Evolutionary conservation across 1,140 invertebrate genomes (phyloP), one percentile per base, ranked within the genome.

Genomic region (Augochlora pura): DNA sequence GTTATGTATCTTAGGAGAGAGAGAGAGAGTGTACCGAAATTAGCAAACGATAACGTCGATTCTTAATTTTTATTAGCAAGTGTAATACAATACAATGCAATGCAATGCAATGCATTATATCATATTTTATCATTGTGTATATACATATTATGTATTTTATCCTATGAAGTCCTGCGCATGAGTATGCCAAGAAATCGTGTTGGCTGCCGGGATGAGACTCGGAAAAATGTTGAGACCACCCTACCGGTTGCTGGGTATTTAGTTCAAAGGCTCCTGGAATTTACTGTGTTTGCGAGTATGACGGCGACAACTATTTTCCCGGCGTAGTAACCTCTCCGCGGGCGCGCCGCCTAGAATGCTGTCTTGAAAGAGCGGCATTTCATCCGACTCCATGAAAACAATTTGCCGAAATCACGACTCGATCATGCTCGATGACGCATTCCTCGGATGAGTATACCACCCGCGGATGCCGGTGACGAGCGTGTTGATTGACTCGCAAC

Each of bases 241-340:
- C 42, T 14, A 18, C 67, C 66, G n/a, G 39, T 38, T 39, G 23
- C 16, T n/a, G 49, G 68, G 39, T 76, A 76, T 67, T 57, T 71
- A 60, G 79, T 63, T 86, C 72, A 83, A 86, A 86, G 73, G 54
- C 64, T 65, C 32, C 71, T 54, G 72, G 76, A 86, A 86, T 82
- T 80, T 49, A 77, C 70, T 69, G 54, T 75, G 38, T 79, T 60
- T 77, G 27, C 27, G 32, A 67, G 59, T 63, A 85, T 62, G 46
- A 73, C 42, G 46, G 46, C 70, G 70, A 80, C 80, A 86, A 81
- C 64, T 76, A 82, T 78, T 81, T 85, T 68, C 78, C 57, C 42
- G 46, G 49, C 82, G 74, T 49, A 57, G 63, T 32, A 25, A 60
- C 12, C 68, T 42, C 14, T 32, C 18, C 23, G n/a, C 23, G 52